Base-by-base conservation (phyloP, 2,888 invertebrate genomes). In the Ophonus ardosiacus region DNA sequence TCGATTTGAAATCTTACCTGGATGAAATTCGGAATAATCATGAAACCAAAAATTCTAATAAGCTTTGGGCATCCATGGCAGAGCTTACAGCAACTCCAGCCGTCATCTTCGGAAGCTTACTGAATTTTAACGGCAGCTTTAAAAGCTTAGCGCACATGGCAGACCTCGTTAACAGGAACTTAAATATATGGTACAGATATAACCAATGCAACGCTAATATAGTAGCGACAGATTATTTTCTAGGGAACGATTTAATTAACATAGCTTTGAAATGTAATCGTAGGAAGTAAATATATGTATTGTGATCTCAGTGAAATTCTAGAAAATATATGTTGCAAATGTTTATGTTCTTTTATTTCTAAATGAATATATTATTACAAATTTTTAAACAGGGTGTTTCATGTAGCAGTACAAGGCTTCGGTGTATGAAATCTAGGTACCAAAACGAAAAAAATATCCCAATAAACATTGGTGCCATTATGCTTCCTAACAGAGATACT, bases 191-290 rank as follows among this genome's bases (percentile, higher is more conserved):
- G 92, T 93, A 96, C 18, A 89, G 92, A 79, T 94, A 94, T 6
- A 93, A 93, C 59, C 96, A 96, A 96, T 92, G 94, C 68, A 90
- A 92, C 13, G 93, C 93, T 82, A 96, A 96, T 90, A 94, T 96
- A 31, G 93, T 96, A 1, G 94, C 96, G 0, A 93, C 95, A 6
- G 96, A 96, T 90, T 96, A 94, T 90, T 95, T 96, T 88, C 92
- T 95, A 86, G 94, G 93, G 17, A 95, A 95, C 65, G 95, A 96
- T 89, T 92, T 96, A 40, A 92, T 96, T 65, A 95, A 96, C 88
- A 90, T 94, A 61, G 94, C 95, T 0, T 94, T 95, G 88, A 92
- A 92, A 85, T 90, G 93, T 4, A 93, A 92, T 88, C 59, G 63
- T 10, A 78, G 51, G 10, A 38, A 68, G 38, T 68, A 21, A 63